Evolutionary conservation across 2,797 vertebrate genomes (phyloP).

Genomic region (Microctenopoma steveboyesi): DNA sequence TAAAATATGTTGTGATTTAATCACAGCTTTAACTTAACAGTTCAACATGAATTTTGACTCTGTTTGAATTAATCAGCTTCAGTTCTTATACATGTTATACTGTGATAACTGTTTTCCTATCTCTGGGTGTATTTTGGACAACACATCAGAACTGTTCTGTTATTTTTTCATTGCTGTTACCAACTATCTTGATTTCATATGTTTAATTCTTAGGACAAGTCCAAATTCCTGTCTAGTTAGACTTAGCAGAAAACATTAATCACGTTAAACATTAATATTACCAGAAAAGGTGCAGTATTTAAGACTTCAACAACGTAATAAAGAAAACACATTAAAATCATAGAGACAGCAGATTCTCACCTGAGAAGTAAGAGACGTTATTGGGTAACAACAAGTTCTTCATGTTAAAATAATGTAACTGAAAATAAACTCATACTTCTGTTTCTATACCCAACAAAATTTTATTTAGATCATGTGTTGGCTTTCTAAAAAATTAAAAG

Average conservation of each 20-base stretch:
- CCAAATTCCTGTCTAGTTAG: constrained; percentile 1
- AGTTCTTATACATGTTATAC: neutral
- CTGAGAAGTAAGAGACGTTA: no score
- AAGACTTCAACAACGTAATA: no score
- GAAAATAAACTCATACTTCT: no score
- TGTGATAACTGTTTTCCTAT: neutral
- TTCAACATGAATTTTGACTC: neutral
- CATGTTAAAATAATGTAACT: no score
- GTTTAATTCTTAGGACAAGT: neutral
- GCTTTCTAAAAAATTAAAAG: no score
- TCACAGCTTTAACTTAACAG: neutral
- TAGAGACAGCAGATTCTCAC: no score
- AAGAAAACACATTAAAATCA: no score
- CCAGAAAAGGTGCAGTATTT: no score
- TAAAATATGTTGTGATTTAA: neutral
- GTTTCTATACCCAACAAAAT: no score
- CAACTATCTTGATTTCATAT: neutral
- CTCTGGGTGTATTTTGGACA: neutral
- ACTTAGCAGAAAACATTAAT: neutral
- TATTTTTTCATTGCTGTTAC: neutral
- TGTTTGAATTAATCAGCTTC: neutral
- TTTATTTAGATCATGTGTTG: no score
- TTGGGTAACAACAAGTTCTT: no score
- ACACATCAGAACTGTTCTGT: neutral
- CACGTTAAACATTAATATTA: neutral